Conservation (phyloP, 30 jellyfish, hydroid and myxozoan genomes). For the Mastigias papua region DNA sequence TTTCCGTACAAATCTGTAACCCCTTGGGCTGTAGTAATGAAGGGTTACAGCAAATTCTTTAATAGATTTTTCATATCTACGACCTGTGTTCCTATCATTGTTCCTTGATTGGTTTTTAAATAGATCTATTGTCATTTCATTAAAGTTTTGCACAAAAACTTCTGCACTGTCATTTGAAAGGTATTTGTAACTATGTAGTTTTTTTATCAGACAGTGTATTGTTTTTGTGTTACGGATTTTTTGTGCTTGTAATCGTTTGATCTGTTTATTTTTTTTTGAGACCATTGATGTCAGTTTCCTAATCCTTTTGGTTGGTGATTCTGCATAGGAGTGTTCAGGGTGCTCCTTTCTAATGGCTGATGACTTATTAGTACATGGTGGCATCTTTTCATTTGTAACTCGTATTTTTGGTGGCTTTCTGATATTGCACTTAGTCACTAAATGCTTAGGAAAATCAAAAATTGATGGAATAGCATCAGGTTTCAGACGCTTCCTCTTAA, state of each 20-base stretch:
- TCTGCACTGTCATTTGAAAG: constrained; percentile 2
- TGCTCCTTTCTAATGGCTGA: not conserved
- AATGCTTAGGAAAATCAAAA: constrained; percentile 33
- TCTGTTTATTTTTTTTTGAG: not conserved
- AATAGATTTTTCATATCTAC: not conserved
- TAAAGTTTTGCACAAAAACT: constrained; percentile 4
- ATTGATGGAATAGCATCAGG: constrained; percentile 41
- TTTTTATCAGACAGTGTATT: not conserved
- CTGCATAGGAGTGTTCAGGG: constrained; percentile 20
- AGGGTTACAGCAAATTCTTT: constrained; percentile 44
- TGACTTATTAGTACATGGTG: not conserved
- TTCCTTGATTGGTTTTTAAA: constrained; percentile 15
- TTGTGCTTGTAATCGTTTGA: constrained; percentile 13
- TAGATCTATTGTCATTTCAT: constrained; percentile 10
- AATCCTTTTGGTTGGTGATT: constrained; percentile 16
- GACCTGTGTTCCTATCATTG: not conserved
- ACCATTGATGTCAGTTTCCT: constrained; percentile 13
- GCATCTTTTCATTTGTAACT: not conserved
- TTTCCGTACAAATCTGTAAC: constrained; percentile 31
- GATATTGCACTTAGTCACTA: not conserved
- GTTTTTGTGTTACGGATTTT: not conserved
- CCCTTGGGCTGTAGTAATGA: constrained; percentile 50
- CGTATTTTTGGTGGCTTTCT: constrained; percentile 24
- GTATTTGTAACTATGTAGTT: constrained; percentile 4
- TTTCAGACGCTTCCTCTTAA: constrained; percentile 21